Evolutionary conservation across 2,797 vertebrate genomes (phyloP), one percentile per base, ranked within the genome.

Genomic region (Luscinia luscinia): DNA sequence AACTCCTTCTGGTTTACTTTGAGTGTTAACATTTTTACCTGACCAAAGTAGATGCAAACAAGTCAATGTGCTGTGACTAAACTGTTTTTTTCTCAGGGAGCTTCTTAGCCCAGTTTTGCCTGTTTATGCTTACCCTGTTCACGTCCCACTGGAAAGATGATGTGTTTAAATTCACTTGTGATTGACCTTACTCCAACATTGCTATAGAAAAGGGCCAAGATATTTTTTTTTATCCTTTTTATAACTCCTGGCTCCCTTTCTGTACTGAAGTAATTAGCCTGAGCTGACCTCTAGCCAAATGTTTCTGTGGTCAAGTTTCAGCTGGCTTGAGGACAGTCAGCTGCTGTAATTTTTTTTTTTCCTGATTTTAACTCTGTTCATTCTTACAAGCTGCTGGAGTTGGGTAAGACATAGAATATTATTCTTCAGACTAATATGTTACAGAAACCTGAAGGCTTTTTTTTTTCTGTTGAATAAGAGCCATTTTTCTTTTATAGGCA

Each of bases 211-310:
- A 89, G 26, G 57, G 36, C 92, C 46, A 79, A 84, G 36, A 89
- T 36, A 6, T 62, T 91, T 84, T 75, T 34, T 88, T 92, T 95
- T 36, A 70, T 89, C 87, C 94, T 95, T 96, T 97, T 96, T 95
- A 93, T 96, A 96, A 92, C 89, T 96, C 57, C 77, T 96, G 91
- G 91, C 93, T 93, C 80, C 54, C 45, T 84, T 91, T 91, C 72
- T 91, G 77, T 72, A 43, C 54, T 78, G 81, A 84, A 92, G 83
- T 84, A 85, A 66, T 93, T 95, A 80, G 74, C 84, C 84, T 76
- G 58, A 91, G 46, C 76, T 90, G 78, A 96, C 91, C 94, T 78
- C 80, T 91, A 84, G 72, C 84, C 91, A 88, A 85, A 48, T 86
- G 84, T 91, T 93, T 66, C 66, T 76, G 90, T 93, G 76, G 87